Percentiles rank a stretch among this genome's conserved stretches.
Conservation (phyloP, 1,140 invertebrate species). For the Scaptomyza montana region DNA sequence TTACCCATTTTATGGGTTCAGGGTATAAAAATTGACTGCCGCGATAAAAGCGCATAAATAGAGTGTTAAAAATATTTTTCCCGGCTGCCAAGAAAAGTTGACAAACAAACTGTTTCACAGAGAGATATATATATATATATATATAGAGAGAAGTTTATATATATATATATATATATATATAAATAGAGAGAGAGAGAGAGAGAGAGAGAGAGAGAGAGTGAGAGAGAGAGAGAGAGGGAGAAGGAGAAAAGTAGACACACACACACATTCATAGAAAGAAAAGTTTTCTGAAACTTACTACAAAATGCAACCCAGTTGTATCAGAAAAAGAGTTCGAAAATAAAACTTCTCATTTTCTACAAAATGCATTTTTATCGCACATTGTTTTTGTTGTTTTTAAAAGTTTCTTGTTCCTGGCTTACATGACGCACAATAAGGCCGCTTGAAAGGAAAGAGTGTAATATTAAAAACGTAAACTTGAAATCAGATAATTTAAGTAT, state of each 20-base stretch:
- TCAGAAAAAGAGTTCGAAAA: conserved; percentile 43
- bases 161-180: too few relatives aligned
- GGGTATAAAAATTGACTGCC: too few relatives aligned
- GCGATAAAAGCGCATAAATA: conserved; percentile 58
- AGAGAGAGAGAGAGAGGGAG: too few relatives aligned
- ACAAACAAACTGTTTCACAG: conserved; percentile 47
- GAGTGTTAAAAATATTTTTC: conserved; percentile 56
- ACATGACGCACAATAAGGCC: conserved; percentile 41
- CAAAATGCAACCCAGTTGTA: conserved; percentile 64
- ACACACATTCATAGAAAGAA: conserved; percentile 3
- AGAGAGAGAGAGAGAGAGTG: too few relatives aligned
- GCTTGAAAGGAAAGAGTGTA: conserved; percentile 47
- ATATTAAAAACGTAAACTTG: conserved; percentile 44
- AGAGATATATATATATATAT: too few relatives aligned
- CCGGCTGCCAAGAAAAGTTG: conserved; percentile 58
- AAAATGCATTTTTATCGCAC: conserved; percentile 38
- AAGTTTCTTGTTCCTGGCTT: conserved; percentile 1
- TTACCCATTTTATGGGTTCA: too few relatives aligned
- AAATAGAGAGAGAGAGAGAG: too few relatives aligned
- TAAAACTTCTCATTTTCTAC: conserved; percentile 50
- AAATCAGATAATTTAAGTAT: conserved; percentile 60
- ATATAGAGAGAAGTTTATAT: too few relatives aligned
- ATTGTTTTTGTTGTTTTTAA: conserved; percentile 1
- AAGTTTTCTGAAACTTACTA: conserved; percentile 55
- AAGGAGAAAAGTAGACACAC: not conserved